Evolutionary conservation across 2,113 vertebrate species (phyloP), one percentile per base, ranked within the genome.

Genomic region (Aplodontia rufa): DNA sequence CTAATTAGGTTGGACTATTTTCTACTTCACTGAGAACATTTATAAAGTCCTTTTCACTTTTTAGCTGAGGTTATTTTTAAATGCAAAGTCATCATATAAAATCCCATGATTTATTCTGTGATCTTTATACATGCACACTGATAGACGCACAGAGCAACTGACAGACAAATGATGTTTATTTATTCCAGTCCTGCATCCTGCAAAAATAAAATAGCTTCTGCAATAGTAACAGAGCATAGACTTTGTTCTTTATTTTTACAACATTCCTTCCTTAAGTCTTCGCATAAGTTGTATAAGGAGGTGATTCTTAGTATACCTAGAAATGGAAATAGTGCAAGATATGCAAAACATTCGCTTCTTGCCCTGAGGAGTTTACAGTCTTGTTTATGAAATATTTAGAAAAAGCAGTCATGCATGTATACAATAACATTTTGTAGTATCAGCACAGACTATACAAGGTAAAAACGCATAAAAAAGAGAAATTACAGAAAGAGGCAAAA

Each of bases 331-430:
- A 16, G 30, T 86, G n/a, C 78, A 80, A 83, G 30, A 35, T 42
- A 58, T 14, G 8, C 42, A 47, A 66, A 72, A 86, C 16, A 68
- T 53, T 42, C 7, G 37, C 86, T 19, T 82, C 40, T 78, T 66
- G 30, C 16, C 24, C 64, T 51, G 72, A 87, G 58, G 28, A 51
- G 5, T 11, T 91, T 83, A 51, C 0, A 32, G 14, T 75, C 37
- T 91, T 69, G 64, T 19, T 22, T 51, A 69, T 42, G 69, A 81
- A 92, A 71, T 89, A 95, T 74, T 91, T 91, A 84, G 55, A n/a
- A 80, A 51, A 84, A 75, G 64, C 37, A 79, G 6, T 49, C 20
- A 62, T 40, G 1, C 8, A 35, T 72, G 20, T 49, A 13, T 53
- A 20, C 4, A 32, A 62, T 40, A 42, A 19, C 37, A 81, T 69